Percentiles rank a stretch among this genome's conserved stretches.
These are phyloP conservation scores for Pogona vitticeps DNA, from an alignment of 2,113 vertebrate species.

Conservation along the genomic window DNA sequence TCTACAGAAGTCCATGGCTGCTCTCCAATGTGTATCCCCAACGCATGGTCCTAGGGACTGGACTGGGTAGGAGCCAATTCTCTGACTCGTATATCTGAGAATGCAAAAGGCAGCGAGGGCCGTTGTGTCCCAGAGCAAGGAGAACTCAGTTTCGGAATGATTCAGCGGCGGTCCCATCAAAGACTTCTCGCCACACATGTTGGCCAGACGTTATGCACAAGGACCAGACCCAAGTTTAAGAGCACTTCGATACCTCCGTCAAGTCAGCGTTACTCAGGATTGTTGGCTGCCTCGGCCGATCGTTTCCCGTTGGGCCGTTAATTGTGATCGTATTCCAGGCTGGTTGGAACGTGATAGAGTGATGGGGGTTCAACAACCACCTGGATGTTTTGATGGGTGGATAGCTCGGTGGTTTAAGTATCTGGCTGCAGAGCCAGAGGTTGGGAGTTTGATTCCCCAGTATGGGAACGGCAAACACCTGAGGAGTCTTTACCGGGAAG, in stretches of 20 bases:
- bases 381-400: no score
- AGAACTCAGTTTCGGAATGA: background rate
- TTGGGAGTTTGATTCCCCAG: no score
- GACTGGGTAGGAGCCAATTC: slow-evolving; percentile 5
- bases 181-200: background rate
- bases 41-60: slow-evolving; percentile 12
- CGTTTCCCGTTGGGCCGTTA: background rate
- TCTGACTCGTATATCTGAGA: background rate
- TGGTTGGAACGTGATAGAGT: background rate
- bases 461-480: no score
- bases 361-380: no score
- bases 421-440: no score
- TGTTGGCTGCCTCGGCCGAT: background rate
- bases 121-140: background rate
- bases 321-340: no score
- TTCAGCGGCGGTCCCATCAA: background rate
- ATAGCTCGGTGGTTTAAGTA: no score
- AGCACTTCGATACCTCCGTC: background rate
- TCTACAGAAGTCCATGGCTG: slow-evolving; percentile 23
- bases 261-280: background rate
- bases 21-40: slow-evolving; percentile 8
- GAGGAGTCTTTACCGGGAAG: no score
- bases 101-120: background rate
- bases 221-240: background rate
- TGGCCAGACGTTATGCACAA: background rate